Conservation (phyloP, 2,797 vertebrate genomes). For the Alfaro cultratus region DNA sequence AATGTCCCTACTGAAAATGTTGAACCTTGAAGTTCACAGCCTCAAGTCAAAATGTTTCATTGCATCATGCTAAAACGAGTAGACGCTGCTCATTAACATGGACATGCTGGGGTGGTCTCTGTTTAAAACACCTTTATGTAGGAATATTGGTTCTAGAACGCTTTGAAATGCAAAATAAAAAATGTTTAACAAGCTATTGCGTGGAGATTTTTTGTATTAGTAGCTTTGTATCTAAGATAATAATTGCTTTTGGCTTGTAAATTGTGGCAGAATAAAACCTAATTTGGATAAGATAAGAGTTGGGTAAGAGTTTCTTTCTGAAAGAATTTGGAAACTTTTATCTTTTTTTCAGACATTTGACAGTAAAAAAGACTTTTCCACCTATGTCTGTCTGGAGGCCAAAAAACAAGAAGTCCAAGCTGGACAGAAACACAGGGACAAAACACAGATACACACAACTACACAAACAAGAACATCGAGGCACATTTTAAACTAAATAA, state of each 20-base stretch:
- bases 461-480: not conserved
- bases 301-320: not conserved
- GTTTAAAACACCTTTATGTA: not conserved
- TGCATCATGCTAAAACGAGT: not conserved
- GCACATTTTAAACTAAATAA: constrained; percentile 1
- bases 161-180: not conserved
- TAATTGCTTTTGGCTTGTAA: not conserved
- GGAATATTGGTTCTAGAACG: not conserved
- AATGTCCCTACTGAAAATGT: not conserved
- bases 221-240: not conserved
- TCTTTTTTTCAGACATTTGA: not conserved
- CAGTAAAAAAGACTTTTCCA: not conserved
- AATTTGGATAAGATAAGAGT: no score
- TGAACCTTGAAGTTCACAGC: not conserved
- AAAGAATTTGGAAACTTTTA: not conserved
- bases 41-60: not conserved
- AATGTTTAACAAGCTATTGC: not conserved
- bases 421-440: not conserved
- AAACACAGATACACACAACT: not conserved
- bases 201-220: not conserved
- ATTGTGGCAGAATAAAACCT: not conserved
- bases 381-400: not conserved
- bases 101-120: not conserved
- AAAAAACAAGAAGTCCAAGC: not conserved
- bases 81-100: not conserved